Base-by-base conservation (phyloP, 1,140 invertebrate genomes). In the Choristoneura fumiferana region DNA sequence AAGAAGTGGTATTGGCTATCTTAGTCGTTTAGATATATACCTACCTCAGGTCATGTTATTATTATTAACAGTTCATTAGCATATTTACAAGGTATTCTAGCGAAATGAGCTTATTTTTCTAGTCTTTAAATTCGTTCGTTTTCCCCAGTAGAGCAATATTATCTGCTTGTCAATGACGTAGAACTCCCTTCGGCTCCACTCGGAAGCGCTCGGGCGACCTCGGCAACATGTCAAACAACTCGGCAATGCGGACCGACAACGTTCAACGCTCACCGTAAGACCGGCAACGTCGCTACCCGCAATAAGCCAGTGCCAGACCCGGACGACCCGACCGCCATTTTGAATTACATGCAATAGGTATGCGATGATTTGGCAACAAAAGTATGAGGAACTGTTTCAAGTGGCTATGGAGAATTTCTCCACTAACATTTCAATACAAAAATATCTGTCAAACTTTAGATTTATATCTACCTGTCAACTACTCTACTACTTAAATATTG, bases 271-370 rank as follows among this genome's bases (percentile, higher is more conserved):
- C 66, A 65, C 33, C 35, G 60, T 73, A 63, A 69, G 67, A 75
- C 56, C 73, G 84, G 84, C 84, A 87, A 87, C 84, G 75, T 74
- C 78, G 84, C 82, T 65, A n/a, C 43, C 22, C 22, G 6, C 22
- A 29, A 29, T 29, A 5, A 29, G 43, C 43, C 8, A 29, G 18
- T 29, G 43, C 43, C 43, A 49, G 43, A 13, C 8, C 18, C 43
- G 10, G 18, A 49, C 43, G 43, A 49, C 43, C 43, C 18, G 22
- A 17, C 22, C 18, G 43, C 43, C 43, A 49, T 49, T 49, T 49
- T 49, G 43, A 29, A 49, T 49, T 22, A 22, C 22, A 3, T 29
- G 43, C 17, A 49, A 17, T 17, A 22, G n/a, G n/a, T 29, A 33
- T 18, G 43, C 18, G 18, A 49, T 33, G 18, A 49, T 33, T 49